Evolutionary conservation across 2,888 invertebrate genomes (phyloP).

Genomic region (Andricus curvator): DNA sequence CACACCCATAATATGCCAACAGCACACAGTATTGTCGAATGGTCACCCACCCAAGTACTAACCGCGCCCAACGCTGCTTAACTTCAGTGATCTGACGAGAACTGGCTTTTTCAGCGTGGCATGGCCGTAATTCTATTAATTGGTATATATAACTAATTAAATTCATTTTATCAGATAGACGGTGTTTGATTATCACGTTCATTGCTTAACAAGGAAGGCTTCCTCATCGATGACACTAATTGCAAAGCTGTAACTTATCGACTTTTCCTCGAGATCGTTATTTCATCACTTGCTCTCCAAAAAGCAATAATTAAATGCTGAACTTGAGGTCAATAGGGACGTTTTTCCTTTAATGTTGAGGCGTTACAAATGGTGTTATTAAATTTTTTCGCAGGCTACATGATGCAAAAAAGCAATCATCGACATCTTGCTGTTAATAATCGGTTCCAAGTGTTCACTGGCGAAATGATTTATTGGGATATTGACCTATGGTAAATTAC

Average conservation of each 20-base stretch:
- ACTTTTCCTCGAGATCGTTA: slow-evolving; percentile 34
- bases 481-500: slow-evolving; percentile 22
- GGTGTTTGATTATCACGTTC: neutral
- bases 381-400: slow-evolving; percentile 52
- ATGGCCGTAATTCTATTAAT: neutral
- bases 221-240: neutral
- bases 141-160: neutral
- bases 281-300: slow-evolving; percentile 4
- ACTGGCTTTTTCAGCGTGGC: too few species aligned
- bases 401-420: slow-evolving; percentile 15
- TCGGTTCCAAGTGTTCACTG: slow-evolving; percentile 12
- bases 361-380: slow-evolving; percentile 57
- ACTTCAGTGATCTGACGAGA: too few species aligned
- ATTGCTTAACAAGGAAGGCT: neutral
- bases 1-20: too few species aligned
- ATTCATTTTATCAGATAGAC: neutral
- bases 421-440: slow-evolving; percentile 6
- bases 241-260: neutral
- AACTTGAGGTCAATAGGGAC: slow-evolving; percentile 20
- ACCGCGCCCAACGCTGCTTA: too few species aligned
- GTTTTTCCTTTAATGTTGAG: neutral
- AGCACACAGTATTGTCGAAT: too few species aligned
- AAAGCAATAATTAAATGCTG: slow-evolving; percentile 31
- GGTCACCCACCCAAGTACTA: too few species aligned
- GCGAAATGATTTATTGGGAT: slow-evolving; percentile 14